A percentile compares a stretch with the other conserved stretches of the same genome.
Conservation (phyloP, 2,888 invertebrate species). For the Scotopteryx bipunctaria region DNA sequence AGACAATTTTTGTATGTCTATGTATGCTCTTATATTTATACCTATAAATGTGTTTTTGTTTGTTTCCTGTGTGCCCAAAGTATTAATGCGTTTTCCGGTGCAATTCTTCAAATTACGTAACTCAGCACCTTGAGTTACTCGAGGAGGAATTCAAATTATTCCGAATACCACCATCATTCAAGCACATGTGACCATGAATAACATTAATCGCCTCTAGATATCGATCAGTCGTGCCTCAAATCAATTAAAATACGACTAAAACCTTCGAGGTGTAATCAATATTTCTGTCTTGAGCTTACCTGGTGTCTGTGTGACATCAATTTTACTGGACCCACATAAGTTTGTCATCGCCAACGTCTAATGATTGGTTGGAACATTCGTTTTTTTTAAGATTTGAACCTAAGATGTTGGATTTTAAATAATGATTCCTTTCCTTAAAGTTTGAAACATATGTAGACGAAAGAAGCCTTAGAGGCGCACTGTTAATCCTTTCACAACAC, state of each 20-base stretch:
- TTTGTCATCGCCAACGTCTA: constrained; percentile 59
- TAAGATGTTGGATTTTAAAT: background rate
- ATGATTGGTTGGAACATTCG: constrained; percentile 46
- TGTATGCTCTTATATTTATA: background rate
- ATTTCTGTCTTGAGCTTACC: constrained; percentile 37
- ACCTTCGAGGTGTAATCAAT: constrained; percentile 65
- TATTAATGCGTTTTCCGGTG: constrained; percentile 13
- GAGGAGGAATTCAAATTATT: constrained; percentile 31
- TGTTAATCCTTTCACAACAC: too few species aligned
- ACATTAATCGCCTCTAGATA: constrained; percentile 48
- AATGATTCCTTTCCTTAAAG: too few species aligned
- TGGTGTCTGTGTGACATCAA: constrained; percentile 65
- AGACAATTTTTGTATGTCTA: too few species aligned
- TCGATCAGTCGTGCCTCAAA: constrained; percentile 59
- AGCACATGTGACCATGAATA: constrained; percentile 46
- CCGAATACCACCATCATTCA: constrained; percentile 39
- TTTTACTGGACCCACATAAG: constrained; percentile 63
- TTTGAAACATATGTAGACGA: too few species aligned
- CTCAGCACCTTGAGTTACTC: constrained; percentile 22
- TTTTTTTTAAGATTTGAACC: constrained; percentile 36
- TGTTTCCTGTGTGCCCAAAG: background rate
- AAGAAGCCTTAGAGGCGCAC: too few species aligned
- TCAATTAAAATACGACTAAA: constrained; percentile 57
- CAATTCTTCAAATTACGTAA: constrained; percentile 22
- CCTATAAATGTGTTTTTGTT: background rate